A percentile compares a stretch with the other conserved stretches of the same genome.
Conservation (phyloP, 2,888 invertebrate genomes). For the Nemapogon koenigi region DNA sequence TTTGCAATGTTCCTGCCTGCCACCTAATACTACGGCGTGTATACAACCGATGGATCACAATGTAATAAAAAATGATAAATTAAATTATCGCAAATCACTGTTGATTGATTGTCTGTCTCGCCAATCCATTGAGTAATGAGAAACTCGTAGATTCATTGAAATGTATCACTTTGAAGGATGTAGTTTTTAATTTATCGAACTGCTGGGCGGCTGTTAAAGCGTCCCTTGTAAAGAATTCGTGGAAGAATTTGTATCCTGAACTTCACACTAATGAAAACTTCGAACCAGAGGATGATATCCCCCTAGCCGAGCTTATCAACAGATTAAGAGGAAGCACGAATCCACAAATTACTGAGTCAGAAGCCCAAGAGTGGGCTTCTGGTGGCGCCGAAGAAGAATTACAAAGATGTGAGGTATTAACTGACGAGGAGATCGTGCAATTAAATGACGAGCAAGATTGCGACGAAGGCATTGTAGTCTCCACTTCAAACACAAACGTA, state of each 20-base stretch:
- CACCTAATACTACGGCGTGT: slow-evolving; percentile 18
- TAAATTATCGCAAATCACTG: slow-evolving; percentile 18
- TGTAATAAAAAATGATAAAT: slow-evolving; percentile 16
- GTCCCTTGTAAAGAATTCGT: slow-evolving; percentile 11
- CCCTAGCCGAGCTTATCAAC: slow-evolving; percentile 10
- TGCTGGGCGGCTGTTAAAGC: slow-evolving; percentile 14
- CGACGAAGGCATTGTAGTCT: neutral
- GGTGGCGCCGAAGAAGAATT: slow-evolving; percentile 18
- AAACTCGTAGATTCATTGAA: slow-evolving; percentile 5
- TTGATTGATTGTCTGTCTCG: slow-evolving; percentile 12
- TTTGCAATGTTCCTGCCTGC: slow-evolving; percentile 17
- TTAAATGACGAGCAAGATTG: slow-evolving; percentile 2
- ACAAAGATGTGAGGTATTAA: slow-evolving; percentile 18
- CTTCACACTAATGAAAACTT: slow-evolving; percentile 14
- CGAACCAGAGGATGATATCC: slow-evolving; percentile 13
- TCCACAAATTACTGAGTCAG: slow-evolving; percentile 15
- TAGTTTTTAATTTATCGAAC: slow-evolving; percentile 14
- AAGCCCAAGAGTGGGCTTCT: slow-evolving; percentile 17
- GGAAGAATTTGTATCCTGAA: slow-evolving; percentile 14
- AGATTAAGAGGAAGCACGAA: slow-evolving; percentile 12
- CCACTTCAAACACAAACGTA: neutral
- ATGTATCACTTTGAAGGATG: slow-evolving; percentile 15
- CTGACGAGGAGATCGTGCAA: slow-evolving; percentile 11
- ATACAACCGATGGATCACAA: slow-evolving; percentile 19
- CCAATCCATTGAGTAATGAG: slow-evolving; percentile 5